These are phyloP conservation scores for Fopius arisanus DNA, from an alignment of 1,140 invertebrate species.

Conservation along the genomic window DNA sequence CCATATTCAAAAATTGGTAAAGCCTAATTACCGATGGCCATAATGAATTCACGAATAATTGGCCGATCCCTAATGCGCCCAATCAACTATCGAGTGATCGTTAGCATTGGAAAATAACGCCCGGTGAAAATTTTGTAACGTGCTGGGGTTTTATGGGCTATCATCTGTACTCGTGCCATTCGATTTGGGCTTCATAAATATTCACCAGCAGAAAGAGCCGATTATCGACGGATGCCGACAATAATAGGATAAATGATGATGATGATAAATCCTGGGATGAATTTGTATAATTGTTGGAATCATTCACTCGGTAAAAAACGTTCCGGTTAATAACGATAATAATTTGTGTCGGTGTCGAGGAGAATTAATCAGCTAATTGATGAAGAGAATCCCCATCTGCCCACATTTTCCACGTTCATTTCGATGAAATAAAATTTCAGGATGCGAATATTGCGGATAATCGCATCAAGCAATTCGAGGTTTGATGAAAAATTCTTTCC, in stretches of 20 bases:
- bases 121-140: background rate
- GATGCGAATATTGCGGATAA: too few species aligned
- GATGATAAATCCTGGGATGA: background rate
- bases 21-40: too few species aligned
- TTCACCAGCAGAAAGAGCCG: slow-evolving; percentile 25
- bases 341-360: too few species aligned
- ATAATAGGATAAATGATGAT: slow-evolving; percentile 12
- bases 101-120: background rate
- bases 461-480: background rate
- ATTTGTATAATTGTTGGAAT: background rate
- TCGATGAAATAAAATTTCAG: too few species aligned
- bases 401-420: too few species aligned
- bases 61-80: background rate
- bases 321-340: too few species aligned
- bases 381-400: too few species aligned
- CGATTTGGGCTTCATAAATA: slow-evolving; percentile 27
- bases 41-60: background rate
- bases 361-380: too few species aligned
- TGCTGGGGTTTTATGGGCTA: background rate
- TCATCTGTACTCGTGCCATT: background rate
- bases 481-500: background rate
- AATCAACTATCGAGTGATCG: background rate
- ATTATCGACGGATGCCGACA: slow-evolving; percentile 12
- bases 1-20: too few species aligned
- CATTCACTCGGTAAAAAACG: too few species aligned